Evolutionary conservation across 2,888 invertebrate genomes (phyloP).

Genomic region (Epinotia bilunana): DNA sequence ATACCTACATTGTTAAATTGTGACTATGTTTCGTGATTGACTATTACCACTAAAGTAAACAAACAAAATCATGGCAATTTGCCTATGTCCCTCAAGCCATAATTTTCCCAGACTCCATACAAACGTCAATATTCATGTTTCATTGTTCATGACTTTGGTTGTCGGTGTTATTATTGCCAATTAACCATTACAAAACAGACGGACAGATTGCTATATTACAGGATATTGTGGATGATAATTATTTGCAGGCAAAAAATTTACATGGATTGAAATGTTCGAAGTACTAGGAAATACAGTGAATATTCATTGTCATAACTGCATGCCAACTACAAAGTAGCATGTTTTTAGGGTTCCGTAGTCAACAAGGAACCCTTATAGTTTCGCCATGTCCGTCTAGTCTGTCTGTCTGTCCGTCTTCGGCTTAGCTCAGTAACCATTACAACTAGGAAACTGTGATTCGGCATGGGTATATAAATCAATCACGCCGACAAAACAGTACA

Average conservation of each 20-base stretch:
- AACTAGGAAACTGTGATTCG: too few relatives aligned
- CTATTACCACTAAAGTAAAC: too few relatives aligned
- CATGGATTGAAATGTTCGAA: slow-evolving; percentile 6
- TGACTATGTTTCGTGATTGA: too few relatives aligned
- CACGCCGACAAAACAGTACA: too few relatives aligned
- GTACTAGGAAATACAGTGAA: neutral
- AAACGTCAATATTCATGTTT: slow-evolving; percentile 29
- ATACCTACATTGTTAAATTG: too few relatives aligned
- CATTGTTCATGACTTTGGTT: slow-evolving; percentile 26
- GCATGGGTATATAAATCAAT: too few relatives aligned
- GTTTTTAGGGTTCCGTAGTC: too few relatives aligned
- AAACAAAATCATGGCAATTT: neutral
- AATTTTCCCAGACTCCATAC: slow-evolving; percentile 2
- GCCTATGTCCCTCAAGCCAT: neutral
- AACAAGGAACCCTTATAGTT: too few relatives aligned
- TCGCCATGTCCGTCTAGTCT: too few relatives aligned
- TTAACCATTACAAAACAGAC: slow-evolving; percentile 27
- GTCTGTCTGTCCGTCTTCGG: too few relatives aligned
- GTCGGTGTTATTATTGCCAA: neutral
- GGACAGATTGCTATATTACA: slow-evolving; percentile 16
- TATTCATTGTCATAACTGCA: slow-evolving; percentile 1
- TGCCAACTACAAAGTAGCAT: neutral
- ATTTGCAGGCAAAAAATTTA: slow-evolving; percentile 11
- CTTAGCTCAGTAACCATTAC: too few relatives aligned
- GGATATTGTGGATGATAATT: slow-evolving; percentile 20